phyloP scores from a whole-genome alignment of 2,113 vertebrate genomes.

The Prietella phreatophila region DNA sequence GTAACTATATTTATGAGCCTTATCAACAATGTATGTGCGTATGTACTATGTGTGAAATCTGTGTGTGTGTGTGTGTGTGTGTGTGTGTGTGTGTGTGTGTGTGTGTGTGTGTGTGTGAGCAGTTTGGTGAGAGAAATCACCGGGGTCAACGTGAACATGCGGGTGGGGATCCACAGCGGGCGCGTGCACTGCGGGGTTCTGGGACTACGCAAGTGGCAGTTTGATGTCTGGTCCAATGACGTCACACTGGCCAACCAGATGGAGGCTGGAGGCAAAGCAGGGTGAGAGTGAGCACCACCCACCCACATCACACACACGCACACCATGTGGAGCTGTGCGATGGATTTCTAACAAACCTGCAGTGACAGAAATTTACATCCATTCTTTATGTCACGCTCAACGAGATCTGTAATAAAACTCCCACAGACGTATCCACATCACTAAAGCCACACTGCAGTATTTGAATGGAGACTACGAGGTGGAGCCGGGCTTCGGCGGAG shows the following conservation, averaged over 20 bases:
- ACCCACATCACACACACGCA: constrained; percentile 16
- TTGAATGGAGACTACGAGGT: constrained; percentile 94
- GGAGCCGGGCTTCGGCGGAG: constrained; percentile 86
- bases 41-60: neutral
- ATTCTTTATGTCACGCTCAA: no score
- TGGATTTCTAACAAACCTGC: neutral
- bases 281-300: constrained; percentile 70
- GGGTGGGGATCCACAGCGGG: constrained; percentile 94
- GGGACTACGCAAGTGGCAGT: constrained; percentile 95
- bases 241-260: constrained; percentile 95
- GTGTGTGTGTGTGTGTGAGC: constrained; percentile 35
- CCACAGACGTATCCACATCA: constrained; percentile 91
- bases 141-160: constrained; percentile 96
- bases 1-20: neutral
- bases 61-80: constrained; percentile 6
- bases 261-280: constrained; percentile 91
- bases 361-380: neutral
- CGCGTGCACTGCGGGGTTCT: constrained; percentile 92
- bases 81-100: constrained; percentile 14
- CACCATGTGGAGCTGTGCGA: neutral
- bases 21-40: neutral
- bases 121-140: constrained; percentile 95
- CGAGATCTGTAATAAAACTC: neutral
- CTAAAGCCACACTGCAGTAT: constrained; percentile 90
- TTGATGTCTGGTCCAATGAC: constrained; percentile 96